phyloP scores from a whole-genome alignment of 2,888 invertebrate genomes.

The Tryphoninae sp. region DNA sequence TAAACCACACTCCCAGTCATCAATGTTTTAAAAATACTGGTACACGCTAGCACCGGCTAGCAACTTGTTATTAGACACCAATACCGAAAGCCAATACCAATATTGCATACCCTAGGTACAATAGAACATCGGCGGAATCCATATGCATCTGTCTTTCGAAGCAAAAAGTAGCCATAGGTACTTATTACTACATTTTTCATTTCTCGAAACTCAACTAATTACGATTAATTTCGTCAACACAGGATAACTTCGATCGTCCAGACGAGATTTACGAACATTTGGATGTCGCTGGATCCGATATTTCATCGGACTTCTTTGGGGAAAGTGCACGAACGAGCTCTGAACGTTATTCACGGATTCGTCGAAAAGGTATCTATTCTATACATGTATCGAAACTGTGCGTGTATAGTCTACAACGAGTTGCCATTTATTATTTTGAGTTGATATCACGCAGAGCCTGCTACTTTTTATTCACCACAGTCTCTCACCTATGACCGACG shows the following conservation, averaged over 20 bases:
- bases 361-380: constrained; percentile 79
- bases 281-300: constrained; percentile 82
- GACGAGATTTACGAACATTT: constrained; percentile 81
- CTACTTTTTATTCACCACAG: not conserved
- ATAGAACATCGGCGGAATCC: too few relatives aligned
- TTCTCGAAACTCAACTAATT: too few relatives aligned
- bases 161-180: too few relatives aligned
- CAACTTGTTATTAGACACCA: too few relatives aligned
- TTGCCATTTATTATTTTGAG: not conserved
- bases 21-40: too few relatives aligned
- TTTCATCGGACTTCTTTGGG: constrained; percentile 82
- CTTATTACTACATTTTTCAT: too few relatives aligned
- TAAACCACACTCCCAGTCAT: too few relatives aligned
- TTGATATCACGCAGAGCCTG: too few relatives aligned
- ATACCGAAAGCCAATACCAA: too few relatives aligned
- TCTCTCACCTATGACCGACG: not conserved
- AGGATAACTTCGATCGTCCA: constrained; percentile 80
- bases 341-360: constrained; percentile 83
- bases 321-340: constrained; percentile 80
- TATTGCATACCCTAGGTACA: too few relatives aligned
- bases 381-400: not conserved
- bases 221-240: constrained; percentile 45
- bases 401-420: not conserved
- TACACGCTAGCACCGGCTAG: too few relatives aligned
- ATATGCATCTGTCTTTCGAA: too few relatives aligned